Conservation (phyloP, 2,113 vertebrate genomes). For the Tor tambroides region DNA sequence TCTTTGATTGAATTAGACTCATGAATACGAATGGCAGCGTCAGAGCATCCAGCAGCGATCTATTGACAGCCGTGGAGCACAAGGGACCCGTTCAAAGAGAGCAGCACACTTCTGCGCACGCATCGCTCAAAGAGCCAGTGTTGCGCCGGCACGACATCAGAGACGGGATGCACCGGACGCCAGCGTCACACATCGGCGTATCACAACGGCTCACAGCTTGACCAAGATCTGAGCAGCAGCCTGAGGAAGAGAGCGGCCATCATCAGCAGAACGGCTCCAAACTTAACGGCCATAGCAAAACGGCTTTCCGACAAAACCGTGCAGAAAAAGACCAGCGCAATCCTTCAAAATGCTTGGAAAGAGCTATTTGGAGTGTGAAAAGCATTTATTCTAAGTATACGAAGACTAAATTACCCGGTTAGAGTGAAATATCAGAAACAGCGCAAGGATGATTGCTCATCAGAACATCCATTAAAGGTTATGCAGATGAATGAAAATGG, state of each 20-base stretch:
- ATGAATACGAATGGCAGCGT: slow-evolving; percentile 54
- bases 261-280: not conserved
- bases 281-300: not conserved
- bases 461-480: not conserved
- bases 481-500: not conserved
- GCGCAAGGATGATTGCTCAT: not conserved
- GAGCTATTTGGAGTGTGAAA: slow-evolving; percentile 1
- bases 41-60: slow-evolving; percentile 52
- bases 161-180: not conserved
- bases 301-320: not conserved
- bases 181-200: not conserved
- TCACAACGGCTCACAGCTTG: slow-evolving; percentile 33
- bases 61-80: slow-evolving; percentile 41
- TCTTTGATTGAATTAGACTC: slow-evolving; percentile 59
- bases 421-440: slow-evolving; percentile 18
- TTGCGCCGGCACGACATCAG: no score
- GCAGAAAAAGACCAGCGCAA: not conserved
- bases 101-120: not conserved
- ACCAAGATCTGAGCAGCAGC: slow-evolving; percentile 77
- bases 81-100: not conserved
- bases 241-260: not conserved
- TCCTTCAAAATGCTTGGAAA: not conserved
- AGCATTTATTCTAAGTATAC: not conserved
- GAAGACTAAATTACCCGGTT: not conserved
- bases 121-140: not conserved